phyloP scores from a whole-genome alignment of 2,888 invertebrate genomes.

The Bembecia ichneumoniformis region DNA sequence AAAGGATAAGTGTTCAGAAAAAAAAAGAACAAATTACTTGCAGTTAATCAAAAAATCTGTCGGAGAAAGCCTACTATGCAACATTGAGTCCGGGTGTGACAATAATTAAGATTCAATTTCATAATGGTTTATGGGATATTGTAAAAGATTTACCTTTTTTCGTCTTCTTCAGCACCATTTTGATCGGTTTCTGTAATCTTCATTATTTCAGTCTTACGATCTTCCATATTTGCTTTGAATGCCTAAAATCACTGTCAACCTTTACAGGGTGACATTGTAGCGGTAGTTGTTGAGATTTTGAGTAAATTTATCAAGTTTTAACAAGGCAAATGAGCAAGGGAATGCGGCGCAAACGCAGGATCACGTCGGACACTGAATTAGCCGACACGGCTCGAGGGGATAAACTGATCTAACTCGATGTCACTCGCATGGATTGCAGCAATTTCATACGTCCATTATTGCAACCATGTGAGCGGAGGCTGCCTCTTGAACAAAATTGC shows the following conservation, averaged over 20 bases:
- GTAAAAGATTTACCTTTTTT: neutral
- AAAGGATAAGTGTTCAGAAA: too few species aligned
- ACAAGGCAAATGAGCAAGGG: neutral
- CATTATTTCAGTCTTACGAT: constrained; percentile 20
- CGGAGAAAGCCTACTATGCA: too few species aligned
- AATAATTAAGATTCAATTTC: too few species aligned
- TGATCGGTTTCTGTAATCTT: constrained; percentile 44
- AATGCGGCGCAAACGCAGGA: constrained; percentile 27
- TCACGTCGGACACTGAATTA: constrained; percentile 23
- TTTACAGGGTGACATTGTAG: too few species aligned
- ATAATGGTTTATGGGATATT: too few species aligned
- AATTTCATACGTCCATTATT: constrained; percentile 55
- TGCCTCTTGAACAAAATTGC: constrained; percentile 52
- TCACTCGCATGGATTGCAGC: constrained; percentile 52
- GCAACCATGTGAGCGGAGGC: constrained; percentile 48
- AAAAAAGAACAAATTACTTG: too few species aligned
- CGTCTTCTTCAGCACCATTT: constrained; percentile 20
- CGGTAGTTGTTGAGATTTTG: too few species aligned
- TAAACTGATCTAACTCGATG: constrained; percentile 54
- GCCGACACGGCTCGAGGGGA: constrained; percentile 28
- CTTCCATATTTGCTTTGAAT: neutral
- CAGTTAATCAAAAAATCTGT: too few species aligned
- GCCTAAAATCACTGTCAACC: neutral
- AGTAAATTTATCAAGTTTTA: neutral
- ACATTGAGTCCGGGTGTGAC: too few species aligned